Evolutionary conservation across 2,797 vertebrate genomes (phyloP), one percentile per base, ranked within the genome.

Genomic region (Parotocinclus haroldoi): DNA sequence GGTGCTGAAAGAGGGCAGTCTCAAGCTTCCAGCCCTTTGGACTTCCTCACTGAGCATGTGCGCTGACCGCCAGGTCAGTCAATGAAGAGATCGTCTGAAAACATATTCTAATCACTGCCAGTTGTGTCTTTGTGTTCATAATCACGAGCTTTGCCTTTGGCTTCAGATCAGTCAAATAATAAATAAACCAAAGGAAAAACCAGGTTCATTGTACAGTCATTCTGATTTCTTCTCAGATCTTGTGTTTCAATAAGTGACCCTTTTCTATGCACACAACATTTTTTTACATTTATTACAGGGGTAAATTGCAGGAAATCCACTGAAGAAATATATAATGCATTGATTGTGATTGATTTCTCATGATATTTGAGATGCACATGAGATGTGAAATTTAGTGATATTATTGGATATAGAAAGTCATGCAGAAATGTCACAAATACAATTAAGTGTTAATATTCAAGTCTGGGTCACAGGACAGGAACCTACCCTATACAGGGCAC

Each of bases 1-100:
- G 49, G 83, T 88, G 90, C 78, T 87, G 90, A 92, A 85, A 91
- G 89, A 91, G 12, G 58, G 80, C 82, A 61, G 78, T 83, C 79
- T 73, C 55, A 16, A 73, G 69, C 58, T 68, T 79, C 40, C 37
- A 55, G 36, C 77, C 70, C 49, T 19, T 27, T 57, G 44, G 12
- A 69, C 79, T 85, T 82, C 78, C 82, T 80, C 79, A 36, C 53
- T 62, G 67, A 58, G 63, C 44, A 61, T 57, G 42, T 49, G 58
- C 56, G 3, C 71, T 79, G 80, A 86, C 72, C 60, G 54, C 42
- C 52, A 48, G 63, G 77, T 80, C 61, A 66, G 64, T 50, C 49
- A 63, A 37, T 19, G 38, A 57, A 40, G 59, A 58, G 45, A 81
- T 49, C 38, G 68, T 76, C 72, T 76, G 62, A 63, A 66, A 59